Evolutionary conservation across 1,140 invertebrate species (phyloP).

Genomic region (Drosophila kikkawai): DNA sequence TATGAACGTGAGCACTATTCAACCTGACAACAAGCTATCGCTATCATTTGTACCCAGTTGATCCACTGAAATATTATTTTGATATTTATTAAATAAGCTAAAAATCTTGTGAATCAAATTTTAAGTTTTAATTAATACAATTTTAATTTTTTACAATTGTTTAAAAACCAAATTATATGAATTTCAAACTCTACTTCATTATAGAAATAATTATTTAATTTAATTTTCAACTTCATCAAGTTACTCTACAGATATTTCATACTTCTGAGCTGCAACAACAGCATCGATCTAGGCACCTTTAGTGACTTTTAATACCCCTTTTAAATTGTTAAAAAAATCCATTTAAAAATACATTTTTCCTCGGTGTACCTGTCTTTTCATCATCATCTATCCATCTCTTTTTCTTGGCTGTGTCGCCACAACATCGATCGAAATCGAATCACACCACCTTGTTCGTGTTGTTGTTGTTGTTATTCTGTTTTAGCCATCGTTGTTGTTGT

Average conservation of each 20-base stretch:
- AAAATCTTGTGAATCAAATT: rapidly evolving
- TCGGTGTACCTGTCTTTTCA: constrained; percentile 7
- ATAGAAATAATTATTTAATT: too few species aligned
- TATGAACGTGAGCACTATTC: constrained; percentile 38
- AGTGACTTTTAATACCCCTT: neutral
- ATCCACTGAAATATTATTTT: constrained; percentile 6
- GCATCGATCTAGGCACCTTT: neutral
- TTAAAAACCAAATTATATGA: too few species aligned
- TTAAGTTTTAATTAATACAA: neutral
- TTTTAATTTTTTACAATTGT: neutral
- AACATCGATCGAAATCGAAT: constrained; percentile 73
- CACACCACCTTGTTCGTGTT: constrained; percentile 35
- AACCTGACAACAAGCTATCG: constrained; percentile 67
- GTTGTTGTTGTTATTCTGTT: constrained; percentile 13
- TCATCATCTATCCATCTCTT: neutral
- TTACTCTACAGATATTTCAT: neutral
- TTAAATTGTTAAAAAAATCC: neutral
- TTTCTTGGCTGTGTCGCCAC: constrained; percentile 26
- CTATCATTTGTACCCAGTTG: constrained; percentile 42
- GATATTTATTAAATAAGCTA: neutral
- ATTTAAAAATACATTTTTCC: neutral
- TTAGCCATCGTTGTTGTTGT: constrained; percentile 3
- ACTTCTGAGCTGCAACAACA: neutral
- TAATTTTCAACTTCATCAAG: too few species aligned
- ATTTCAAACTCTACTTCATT: too few species aligned